Evolutionary conservation across 2,113 vertebrate species (phyloP).

Genomic region (Lepus europaeus): DNA sequence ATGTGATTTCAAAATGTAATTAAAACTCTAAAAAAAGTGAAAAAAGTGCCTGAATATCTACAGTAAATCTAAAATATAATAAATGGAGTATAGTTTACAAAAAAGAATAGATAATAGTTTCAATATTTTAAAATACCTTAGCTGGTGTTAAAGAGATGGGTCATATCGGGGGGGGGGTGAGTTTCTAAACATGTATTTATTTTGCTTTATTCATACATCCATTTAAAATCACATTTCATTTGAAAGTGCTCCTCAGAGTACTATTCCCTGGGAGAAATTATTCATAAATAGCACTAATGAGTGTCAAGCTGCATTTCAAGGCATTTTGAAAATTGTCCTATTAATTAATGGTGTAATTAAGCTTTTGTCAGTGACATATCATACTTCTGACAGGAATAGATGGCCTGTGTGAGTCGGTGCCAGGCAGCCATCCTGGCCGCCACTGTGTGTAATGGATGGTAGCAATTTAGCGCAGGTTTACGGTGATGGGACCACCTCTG

Average conservation of each 20-base stretch:
- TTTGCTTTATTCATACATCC: conserved; percentile 77
- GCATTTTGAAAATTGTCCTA: conserved; percentile 95
- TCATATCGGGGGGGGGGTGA: neutral
- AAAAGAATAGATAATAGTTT: conserved; percentile 61
- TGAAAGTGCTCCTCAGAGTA: conserved; percentile 85
- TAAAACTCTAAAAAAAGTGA: conserved; percentile 35
- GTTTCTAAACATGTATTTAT: conserved; percentile 75
- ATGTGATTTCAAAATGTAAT: conserved; percentile 42
- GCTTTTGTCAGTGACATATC: conserved; percentile 99
- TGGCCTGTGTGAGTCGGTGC: conserved; percentile 90
- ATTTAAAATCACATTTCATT: conserved; percentile 81
- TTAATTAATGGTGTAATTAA: conserved; percentile 99
- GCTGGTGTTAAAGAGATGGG: neutral
- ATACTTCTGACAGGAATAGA: conserved; percentile 97
- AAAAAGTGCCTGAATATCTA: conserved; percentile 8
- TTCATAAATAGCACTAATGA: conserved; percentile 94
- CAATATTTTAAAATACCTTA: conserved; percentile 61
- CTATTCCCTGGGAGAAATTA: conserved; percentile 89
- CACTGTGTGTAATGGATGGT: conserved; percentile 94
- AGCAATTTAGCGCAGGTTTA: conserved; percentile 97
- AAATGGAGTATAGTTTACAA: neutral
- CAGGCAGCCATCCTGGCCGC: conserved; percentile 91
- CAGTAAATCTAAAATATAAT: conserved; percentile 51
- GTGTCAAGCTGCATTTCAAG: conserved; percentile 92
- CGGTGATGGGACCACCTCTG: conserved; percentile 94